Evolutionary conservation across 2,113 vertebrate species (phyloP), one percentile per base, ranked within the genome.

Genomic region (Tragelaphus imberbis): DNA sequence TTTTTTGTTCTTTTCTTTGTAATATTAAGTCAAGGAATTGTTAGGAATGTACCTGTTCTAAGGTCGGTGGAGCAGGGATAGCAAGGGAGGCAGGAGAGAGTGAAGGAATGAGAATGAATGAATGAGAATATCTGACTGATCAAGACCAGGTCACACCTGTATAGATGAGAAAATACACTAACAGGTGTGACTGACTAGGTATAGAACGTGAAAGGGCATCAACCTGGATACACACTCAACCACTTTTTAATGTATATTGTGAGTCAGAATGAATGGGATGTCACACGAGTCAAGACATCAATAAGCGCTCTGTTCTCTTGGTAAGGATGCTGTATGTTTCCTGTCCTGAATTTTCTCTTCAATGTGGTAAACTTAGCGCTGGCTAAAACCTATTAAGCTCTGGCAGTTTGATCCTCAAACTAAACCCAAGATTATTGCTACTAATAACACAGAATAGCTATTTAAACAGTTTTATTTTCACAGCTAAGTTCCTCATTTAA

Each of bases 221-320:
- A 40, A 1, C 1, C 17, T 68, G 5, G 15, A 13, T 36, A 51
- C 14, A 44, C 1, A n/a, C 3, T 30, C 2, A 2, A 14, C 1
- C 17, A 49, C 44, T 4, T 65, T 16, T 21, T 44, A 58, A 86
- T n/a, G 17, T 7, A 21, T 1, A 1, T 14, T 14, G 11, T 81
- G 23, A 58, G 28, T 90, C 28, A 79, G 40, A 87, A 53, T 9
- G 53, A 36, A 53, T 61, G 51, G 15, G 4, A 2, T 13, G 23
- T 33, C 6, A 10, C 19, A 10, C 25, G 7, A 36, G 4, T 49
- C 5, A 0, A 49, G 25, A 8, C 33, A 81, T 21, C 55, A 55
- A 23, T 3, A 63, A 53, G 27, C 61, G 3, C 3, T n/a, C 63
- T 55, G 2, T 2, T 63, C 16, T 59, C 21, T 8, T 47, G 3